Evolutionary conservation across 1,140 invertebrate species (phyloP).

Genomic region (Scaptomyza montana): DNA sequence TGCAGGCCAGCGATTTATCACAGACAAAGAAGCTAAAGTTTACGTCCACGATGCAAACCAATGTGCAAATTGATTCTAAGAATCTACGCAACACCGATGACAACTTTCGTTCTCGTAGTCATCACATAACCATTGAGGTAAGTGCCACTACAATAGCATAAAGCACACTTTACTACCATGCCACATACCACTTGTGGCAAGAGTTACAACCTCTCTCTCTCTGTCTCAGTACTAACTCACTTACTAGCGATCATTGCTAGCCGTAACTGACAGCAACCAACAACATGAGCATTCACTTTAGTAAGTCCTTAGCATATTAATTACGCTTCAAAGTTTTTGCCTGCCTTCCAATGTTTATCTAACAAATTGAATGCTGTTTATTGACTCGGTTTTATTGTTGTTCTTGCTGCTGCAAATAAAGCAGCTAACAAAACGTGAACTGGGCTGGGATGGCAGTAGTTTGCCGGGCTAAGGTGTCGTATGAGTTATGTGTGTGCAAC

Average conservation of each 20-base stretch:
- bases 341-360: conserved; percentile 23
- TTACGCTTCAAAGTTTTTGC: conserved; percentile 54
- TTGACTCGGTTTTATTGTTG: conserved; percentile 20
- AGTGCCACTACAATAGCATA: conserved; percentile 37
- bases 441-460: no score
- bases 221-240: no score
- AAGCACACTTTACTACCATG: no score
- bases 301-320: conserved; percentile 51
- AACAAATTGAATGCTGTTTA: conserved; percentile 48
- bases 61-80: conserved; percentile 88
- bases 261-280: conserved; percentile 10
- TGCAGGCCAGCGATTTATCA: conserved; percentile 9
- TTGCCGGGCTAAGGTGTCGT: not conserved
- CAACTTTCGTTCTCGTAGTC: conserved; percentile 84
- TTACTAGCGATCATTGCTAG: not conserved
- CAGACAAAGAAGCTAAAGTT: not conserved
- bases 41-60: conserved; percentile 86
- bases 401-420: conserved; percentile 30
- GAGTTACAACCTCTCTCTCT: not conserved
- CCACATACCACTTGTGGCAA: conserved; percentile 24
- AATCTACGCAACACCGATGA: conserved; percentile 85
- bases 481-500: conserved; percentile 22
- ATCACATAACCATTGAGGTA: conserved; percentile 84
- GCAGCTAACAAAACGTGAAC: not conserved
- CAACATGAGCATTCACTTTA: not conserved